Base-by-base conservation (phyloP, 2,888 invertebrate genomes). In the Eumerus sabulonum region DNA sequence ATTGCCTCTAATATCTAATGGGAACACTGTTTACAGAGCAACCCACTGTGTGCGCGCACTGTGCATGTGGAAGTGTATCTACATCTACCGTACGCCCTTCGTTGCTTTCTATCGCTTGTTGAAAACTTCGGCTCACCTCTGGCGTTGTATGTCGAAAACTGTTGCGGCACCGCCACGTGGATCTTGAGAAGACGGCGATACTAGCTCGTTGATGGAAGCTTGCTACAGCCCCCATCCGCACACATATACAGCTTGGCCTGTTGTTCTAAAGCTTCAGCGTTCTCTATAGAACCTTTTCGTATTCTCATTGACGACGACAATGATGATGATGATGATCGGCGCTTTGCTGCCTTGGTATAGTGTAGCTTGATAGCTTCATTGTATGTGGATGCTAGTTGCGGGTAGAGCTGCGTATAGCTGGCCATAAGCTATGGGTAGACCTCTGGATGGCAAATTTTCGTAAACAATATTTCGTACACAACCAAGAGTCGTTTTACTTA, bases 301-400 rank as follows among this genome's bases (percentile, higher is more conserved):
- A 40, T 60, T 51, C 70, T 74, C 79, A 74, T 74, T 79, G 74
- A n/a, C n/a, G n/a, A n/a, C n/a, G n/a, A n/a, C n/a, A n/a, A n/a
- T n/a, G n/a, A n/a, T n/a, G n/a, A n/a, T n/a, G n/a, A 79, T 79
- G 79, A 79, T 79, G 74, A 27, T 27, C 27, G 27, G 27, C 27
- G 63, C 64, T 74, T 4, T 27, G 27, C 3, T 27, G 27, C 3
- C 27, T 27, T 27, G 27, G 27, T 7, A 27, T 2, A 2, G 2
- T 27, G 27, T 27, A 27, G 27, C 27, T 27, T 27, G 27, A 7
- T 27, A 27, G 27, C 27, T 27, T 27, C 27, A 27, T 27, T 27
- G 27, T 27, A 27, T 2, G 7, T 27, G 27, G 27, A 2, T 27
- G 27, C 3, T 7, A 27, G n/a, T n/a, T n/a, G n/a, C 27, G 27